These are phyloP conservation scores for Drosophila mojavensis DNA, from an alignment of 1,140 invertebrate genomes.

Conservation along the genomic window DNA sequence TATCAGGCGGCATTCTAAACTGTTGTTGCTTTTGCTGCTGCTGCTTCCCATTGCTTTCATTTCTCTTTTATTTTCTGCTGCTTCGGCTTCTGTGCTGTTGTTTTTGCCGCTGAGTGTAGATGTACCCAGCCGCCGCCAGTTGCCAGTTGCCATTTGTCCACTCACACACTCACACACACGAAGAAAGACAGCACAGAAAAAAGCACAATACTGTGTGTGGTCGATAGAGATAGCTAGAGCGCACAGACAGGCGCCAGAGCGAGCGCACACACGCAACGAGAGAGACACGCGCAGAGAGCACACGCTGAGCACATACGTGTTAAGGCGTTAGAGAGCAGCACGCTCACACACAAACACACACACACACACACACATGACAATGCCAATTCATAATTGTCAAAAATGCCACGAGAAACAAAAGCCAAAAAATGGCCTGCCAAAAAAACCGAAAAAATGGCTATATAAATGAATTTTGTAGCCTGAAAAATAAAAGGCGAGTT, in stretches of 20 bases:
- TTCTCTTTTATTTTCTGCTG: constrained; percentile 1
- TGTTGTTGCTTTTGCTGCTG: constrained; percentile 27
- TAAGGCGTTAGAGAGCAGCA: constrained; percentile 1
- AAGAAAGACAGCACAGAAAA: constrained; percentile 11
- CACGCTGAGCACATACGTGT: constrained; percentile 8
- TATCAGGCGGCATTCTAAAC: constrained; percentile 46
- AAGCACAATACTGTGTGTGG: constrained; percentile 15
- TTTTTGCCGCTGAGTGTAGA: constrained; percentile 32
- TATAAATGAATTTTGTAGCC: constrained; percentile 33
- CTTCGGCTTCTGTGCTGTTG: background rate
- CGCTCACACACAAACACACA: constrained; percentile 14
- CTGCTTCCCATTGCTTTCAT: constrained; percentile 8
- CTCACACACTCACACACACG: background rate
- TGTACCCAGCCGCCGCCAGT: constrained; percentile 25
- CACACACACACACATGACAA: constrained; percentile 55
- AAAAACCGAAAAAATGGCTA: constrained; percentile 18
- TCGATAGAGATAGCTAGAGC: constrained; percentile 55
- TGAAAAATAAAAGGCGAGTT: constrained; percentile 11
- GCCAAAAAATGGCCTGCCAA: constrained; percentile 4
- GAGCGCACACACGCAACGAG: constrained; percentile 18
- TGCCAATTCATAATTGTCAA: constrained; percentile 68
- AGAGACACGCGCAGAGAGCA: constrained; percentile 50
- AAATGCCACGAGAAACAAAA: constrained; percentile 30
- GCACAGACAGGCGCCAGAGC: constrained; percentile 10
- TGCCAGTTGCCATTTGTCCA: constrained; percentile 32